These are phyloP conservation scores for Cydia pomonella DNA, from an alignment of 1,140 invertebrate species.

Conservation along the genomic window DNA sequence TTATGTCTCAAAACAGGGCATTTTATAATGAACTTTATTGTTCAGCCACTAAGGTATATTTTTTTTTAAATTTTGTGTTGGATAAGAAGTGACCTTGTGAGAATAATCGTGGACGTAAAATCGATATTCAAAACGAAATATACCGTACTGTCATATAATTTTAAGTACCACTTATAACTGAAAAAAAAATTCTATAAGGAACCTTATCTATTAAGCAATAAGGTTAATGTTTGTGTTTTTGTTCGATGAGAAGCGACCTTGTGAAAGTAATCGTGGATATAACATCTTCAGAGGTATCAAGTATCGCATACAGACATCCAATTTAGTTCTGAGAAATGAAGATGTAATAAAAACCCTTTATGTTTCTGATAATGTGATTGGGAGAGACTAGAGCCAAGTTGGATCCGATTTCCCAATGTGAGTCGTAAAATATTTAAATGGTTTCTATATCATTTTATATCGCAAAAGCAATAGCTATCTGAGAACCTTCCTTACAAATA, in stretches of 20 bases:
- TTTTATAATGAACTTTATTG: background rate
- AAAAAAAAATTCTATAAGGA: background rate
- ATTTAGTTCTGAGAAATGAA: slow-evolving; percentile 10
- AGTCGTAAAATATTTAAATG: too few species aligned
- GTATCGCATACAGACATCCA: slow-evolving; percentile 6
- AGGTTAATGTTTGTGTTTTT: background rate
- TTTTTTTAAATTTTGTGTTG: background rate
- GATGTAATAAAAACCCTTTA: slow-evolving; percentile 15
- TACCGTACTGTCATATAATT: background rate
- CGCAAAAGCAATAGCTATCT: too few species aligned
- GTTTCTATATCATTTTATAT: too few species aligned
- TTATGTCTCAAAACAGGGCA: background rate
- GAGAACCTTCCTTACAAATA: too few species aligned
- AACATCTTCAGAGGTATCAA: slow-evolving; percentile 5
- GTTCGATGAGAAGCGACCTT: background rate
- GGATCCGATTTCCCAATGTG: too few species aligned
- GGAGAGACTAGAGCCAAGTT: background rate
- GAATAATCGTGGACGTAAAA: background rate
- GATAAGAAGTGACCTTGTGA: background rate
- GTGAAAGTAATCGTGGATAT: slow-evolving; percentile 2
- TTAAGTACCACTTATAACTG: background rate
- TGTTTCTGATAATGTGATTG: slow-evolving; percentile 5
- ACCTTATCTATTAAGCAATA: background rate
- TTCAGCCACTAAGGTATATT: background rate
- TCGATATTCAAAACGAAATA: background rate